Base-by-base conservation (phyloP, 2,797 vertebrate genomes). In the Danio jaintianensis region DNA sequence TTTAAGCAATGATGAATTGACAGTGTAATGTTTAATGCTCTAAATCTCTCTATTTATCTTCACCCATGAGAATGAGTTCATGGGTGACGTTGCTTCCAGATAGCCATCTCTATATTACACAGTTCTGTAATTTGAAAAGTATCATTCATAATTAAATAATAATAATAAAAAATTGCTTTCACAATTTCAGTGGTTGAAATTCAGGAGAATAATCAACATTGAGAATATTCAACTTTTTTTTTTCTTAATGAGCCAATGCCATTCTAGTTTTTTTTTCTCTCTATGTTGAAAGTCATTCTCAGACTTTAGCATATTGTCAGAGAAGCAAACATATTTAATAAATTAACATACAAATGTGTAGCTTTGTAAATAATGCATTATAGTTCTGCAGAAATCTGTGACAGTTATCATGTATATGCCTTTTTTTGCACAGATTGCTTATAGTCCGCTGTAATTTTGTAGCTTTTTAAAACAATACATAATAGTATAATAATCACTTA, bases 351-450 rank as follows among this genome's bases (percentile, higher is more conserved):
- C 63, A 47, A 66, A 47, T 66, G 11, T 22, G 43, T 47, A 67
- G 48, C 64, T 64, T 64, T 29, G 18, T 16, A 12, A 67, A 67
- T 47, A 22, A 66, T 45, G 42, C 42, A 64, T 64, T 45, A 16
- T 5, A 63, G 5, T 63, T 18, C 42, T 64, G n/a, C 11, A 66
- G 18, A 45, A 66, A 63, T 63, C 1, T 0, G 29, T 29, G 29
- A 29, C 29, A 1, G 29, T 29, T 29, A 3, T 3, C 29, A 29
- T 29, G 29, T 29, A 29, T 29, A 29, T 29, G 29, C 29, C 3
- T 29, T 29, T 29, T n/a, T 29, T 29, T 29, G 29, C 29, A n/a
- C 29, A 29, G n/a, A n/a, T n/a, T n/a, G 29, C 29, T 29, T n/a
- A n/a, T n/a, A 1, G 29, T 29, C 29, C 29, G 29, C 29, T 29